phyloP scores from a whole-genome alignment of 2,888 invertebrate species.

The Tolmerus cingulatus region DNA sequence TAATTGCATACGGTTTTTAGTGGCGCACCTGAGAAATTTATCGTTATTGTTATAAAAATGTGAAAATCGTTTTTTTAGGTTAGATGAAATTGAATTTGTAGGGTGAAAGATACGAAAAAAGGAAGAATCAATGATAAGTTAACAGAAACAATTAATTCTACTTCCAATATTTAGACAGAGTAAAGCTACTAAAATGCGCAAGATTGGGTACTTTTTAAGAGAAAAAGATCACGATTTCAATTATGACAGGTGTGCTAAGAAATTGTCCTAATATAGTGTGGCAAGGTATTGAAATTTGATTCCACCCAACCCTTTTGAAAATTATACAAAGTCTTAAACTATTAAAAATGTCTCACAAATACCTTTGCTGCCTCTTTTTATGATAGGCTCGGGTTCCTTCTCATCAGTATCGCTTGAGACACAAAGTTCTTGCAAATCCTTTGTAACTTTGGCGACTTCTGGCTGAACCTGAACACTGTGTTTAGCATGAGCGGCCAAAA shows the following conservation, averaged over 20 bases:
- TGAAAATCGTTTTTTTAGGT: not conserved
- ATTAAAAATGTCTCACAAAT: not conserved
- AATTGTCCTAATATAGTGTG: too few relatives aligned
- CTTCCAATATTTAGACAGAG: too few relatives aligned
- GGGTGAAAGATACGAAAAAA: too few relatives aligned
- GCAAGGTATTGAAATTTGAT: too few relatives aligned
- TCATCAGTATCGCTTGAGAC: not conserved
- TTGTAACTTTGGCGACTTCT: not conserved
- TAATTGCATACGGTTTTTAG: slow-evolving; percentile 75
- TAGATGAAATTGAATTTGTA: not conserved
- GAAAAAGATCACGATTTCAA: too few relatives aligned
- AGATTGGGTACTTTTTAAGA: too few relatives aligned
- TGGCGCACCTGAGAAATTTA: slow-evolving; percentile 51
- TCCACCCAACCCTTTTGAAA: too few relatives aligned
- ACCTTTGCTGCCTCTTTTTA: slow-evolving; percentile 19
- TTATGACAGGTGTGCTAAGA: too few relatives aligned
- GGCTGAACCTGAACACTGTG: not conserved
- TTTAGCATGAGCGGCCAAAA: not conserved
- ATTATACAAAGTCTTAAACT: too few relatives aligned
- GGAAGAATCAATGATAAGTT: too few relatives aligned
- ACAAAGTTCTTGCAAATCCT: not conserved
- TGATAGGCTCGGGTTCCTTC: not conserved
- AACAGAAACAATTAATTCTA: too few relatives aligned
- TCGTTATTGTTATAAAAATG: not conserved
- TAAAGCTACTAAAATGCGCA: too few relatives aligned